Base-by-base conservation (phyloP, 2,888 invertebrate species). In the Oxytorus armatus region DNA sequence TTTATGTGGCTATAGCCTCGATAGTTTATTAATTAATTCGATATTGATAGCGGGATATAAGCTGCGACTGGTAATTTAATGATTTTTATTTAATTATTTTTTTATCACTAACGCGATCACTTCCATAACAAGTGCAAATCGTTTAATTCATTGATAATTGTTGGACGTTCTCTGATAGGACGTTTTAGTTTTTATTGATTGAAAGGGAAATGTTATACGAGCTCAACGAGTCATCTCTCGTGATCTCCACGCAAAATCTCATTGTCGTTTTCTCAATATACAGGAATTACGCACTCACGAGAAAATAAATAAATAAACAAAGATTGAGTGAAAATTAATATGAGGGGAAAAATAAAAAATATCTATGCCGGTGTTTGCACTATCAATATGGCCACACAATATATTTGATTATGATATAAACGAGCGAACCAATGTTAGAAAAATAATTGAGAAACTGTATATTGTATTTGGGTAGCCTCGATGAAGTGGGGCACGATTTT, bases 371-470 rank as follows among this genome's bases (percentile, higher is more conserved):
- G 55, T 79, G 79, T 75, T 65, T 79, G 69, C 68, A 73, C 76
- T 79, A 61, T 72, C 29, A 77, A 82, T 72, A 79, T 79, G 79
- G 82, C 73, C 79, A 77, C 78, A 79, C 69, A 66, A 77, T 76
- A 72, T 73, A 78, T 81, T 76, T 70, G 61, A 69, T 36, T 55
- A 36, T 61, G 39, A 44, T 63, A 59, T 18, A 68, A 76, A 63
- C 59, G 51, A 74, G 53, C 57, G 65, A 73, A 57, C 63, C 72
- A 61, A 63, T 66, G 79, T 73, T 69, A 74, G 74, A n/a, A 47
- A 69, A 61, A 74, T 63, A 61, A 74, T 68, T 68, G 57, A 68
- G 36, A 14, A 63, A 61, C 23, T 66, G 25, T 68, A 61, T 57
- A 76, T 61, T 59, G 68, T 59, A 61, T 39, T 51, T 53, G 55